Conservation (phyloP, 2,888 invertebrate species). For the Nemapogon koenigi region DNA sequence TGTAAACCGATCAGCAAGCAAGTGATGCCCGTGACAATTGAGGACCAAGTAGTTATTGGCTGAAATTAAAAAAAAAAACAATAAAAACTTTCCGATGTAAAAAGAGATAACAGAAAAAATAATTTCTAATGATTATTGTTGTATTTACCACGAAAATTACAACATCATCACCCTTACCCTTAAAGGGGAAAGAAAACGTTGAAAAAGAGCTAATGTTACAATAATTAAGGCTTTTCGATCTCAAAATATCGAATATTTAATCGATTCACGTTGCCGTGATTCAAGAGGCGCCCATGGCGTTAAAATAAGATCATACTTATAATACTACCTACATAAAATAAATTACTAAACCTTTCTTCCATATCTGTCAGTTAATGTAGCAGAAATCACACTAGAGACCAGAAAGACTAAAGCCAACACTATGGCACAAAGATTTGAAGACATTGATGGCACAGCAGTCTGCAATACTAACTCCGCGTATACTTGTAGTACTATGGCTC, state of each 20-base stretch:
- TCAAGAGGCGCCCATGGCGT: no score
- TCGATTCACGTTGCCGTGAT: neutral
- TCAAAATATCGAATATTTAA: no score
- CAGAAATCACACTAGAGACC: constrained; percentile 31
- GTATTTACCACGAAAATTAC: no score
- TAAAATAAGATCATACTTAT: neutral
- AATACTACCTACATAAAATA: neutral
- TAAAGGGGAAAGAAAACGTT: no score
- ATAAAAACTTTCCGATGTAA: neutral
- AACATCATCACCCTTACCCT: no score
- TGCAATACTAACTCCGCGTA: constrained; percentile 47
- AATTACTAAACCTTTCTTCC: constrained; percentile 37
- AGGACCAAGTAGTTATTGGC: constrained; percentile 27
- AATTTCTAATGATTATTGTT: neutral
- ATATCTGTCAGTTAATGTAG: constrained; percentile 31
- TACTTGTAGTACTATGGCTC: constrained; percentile 42
- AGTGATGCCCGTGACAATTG: constrained; percentile 25
- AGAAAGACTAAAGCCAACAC: constrained; percentile 37
- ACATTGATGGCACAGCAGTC: constrained; percentile 43
- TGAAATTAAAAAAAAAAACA: constrained; percentile 17
- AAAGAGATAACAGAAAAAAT: neutral
- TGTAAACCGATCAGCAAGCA: constrained; percentile 29
- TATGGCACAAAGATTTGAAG: constrained; percentile 42
- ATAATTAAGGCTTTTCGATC: no score
- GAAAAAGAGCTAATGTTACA: no score